Conservation (phyloP, 1,140 invertebrate genomes). For the Penaeus japonicus region DNA sequence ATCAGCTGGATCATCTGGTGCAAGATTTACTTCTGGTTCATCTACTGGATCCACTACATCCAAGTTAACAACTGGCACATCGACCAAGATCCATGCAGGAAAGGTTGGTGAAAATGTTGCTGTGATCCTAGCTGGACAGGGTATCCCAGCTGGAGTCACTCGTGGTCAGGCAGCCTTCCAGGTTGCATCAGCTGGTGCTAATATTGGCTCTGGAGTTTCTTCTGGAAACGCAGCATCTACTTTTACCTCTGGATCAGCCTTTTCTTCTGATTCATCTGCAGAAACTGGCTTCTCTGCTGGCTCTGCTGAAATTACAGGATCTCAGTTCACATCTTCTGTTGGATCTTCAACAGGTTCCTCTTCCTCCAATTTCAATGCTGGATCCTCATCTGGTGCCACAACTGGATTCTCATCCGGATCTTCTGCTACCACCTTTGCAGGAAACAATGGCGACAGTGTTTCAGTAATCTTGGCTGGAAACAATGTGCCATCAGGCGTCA, state of each 20-base stretch:
- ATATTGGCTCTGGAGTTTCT: not conserved
- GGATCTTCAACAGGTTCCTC: not conserved
- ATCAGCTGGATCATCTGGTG: not conserved
- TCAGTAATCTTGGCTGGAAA: too few species aligned
- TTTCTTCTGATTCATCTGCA: not conserved
- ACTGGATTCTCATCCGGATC: not conserved
- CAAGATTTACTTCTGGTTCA: not conserved
- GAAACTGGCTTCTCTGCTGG: not conserved
- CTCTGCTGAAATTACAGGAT: not conserved
- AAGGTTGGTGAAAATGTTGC: too few species aligned
- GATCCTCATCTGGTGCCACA: not conserved
- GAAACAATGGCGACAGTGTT: not conserved
- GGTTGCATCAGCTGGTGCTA: not conserved
- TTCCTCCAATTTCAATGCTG: not conserved
- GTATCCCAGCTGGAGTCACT: not conserved
- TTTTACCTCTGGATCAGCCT: not conserved
- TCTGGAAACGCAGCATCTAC: not conserved
- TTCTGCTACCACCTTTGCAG: not conserved
- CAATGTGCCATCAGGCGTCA: too few species aligned
- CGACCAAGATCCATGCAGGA: not conserved
- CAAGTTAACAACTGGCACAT: not conserved
- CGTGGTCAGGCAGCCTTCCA: not conserved
- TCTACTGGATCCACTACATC: not conserved
- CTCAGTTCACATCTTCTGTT: not conserved
- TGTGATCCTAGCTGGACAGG: not conserved